phyloP scores from a whole-genome alignment of 2,113 vertebrate genomes.

The Isurus oxyrinchus region DNA sequence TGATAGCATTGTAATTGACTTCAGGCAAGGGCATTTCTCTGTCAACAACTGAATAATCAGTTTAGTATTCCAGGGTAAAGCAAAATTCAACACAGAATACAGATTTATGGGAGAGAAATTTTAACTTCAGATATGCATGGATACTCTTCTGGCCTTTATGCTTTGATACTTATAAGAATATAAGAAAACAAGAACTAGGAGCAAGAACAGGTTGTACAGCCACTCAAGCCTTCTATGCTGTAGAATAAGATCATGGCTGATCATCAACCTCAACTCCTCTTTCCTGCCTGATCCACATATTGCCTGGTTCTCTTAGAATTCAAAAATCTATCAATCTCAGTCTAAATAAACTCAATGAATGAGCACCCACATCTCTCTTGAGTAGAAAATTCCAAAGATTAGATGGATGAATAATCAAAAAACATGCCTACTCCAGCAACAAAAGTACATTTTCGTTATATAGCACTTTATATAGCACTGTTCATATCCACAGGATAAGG shows the following conservation, averaged over 20 bases:
- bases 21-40: not conserved
- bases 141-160: not conserved
- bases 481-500: not conserved
- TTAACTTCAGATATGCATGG: not conserved
- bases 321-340: no score
- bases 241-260: no score
- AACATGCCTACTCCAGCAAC: not conserved
- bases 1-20: not conserved
- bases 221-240: no score
- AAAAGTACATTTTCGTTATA: not conserved
- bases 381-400: not conserved
- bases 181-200: no score
- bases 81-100: not conserved
- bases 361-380: no score
- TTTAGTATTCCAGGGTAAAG: not conserved
- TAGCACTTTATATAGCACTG: not conserved
- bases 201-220: no score
- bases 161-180: not conserved
- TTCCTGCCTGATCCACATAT: no score
- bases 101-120: not conserved
- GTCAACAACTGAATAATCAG: not conserved
- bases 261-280: no score
- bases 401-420: not conserved
- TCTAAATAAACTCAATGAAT: no score
- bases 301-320: no score